phyloP scores from a whole-genome alignment of 2,797 vertebrate genomes.

The Sebastes umbrosus region DNA sequence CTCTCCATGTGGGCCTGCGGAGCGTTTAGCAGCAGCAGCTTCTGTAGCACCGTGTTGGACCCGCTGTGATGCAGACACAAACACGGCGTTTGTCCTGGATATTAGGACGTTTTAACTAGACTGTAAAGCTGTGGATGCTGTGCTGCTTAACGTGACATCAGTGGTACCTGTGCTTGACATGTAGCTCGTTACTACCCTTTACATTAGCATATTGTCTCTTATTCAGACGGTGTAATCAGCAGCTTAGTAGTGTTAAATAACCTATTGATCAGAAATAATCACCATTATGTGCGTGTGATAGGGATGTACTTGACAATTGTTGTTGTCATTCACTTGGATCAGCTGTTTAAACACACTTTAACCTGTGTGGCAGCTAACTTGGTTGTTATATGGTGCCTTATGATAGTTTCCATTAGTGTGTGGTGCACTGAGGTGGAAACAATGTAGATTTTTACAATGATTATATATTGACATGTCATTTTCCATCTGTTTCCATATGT shows the following conservation, averaged over 20 bases:
- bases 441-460: too few relatives aligned
- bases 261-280: too few relatives aligned
- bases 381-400: accelerated
- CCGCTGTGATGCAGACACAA: accelerated
- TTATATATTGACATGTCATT: background rate
- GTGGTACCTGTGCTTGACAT: background rate
- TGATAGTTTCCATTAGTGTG: background rate
- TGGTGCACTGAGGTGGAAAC: background rate
- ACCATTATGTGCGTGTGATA: accelerated
- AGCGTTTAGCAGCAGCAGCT: background rate
- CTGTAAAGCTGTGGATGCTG: too few relatives aligned
- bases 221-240: too few relatives aligned
- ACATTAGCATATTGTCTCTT: background rate
- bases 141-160: background rate
- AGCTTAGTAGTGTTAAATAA: too few relatives aligned
- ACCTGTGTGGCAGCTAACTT: background rate
- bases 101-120: background rate
- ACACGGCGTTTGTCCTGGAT: background rate
- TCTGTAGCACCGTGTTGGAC: accelerated
- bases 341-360: background rate
- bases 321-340: background rate
- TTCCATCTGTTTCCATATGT: background rate
- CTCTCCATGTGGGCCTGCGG: conserved; percentile 73
- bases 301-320: accelerated
- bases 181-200: background rate